Conservation (phyloP, 2,888 invertebrate species). For the Octonoba sinensis region DNA sequence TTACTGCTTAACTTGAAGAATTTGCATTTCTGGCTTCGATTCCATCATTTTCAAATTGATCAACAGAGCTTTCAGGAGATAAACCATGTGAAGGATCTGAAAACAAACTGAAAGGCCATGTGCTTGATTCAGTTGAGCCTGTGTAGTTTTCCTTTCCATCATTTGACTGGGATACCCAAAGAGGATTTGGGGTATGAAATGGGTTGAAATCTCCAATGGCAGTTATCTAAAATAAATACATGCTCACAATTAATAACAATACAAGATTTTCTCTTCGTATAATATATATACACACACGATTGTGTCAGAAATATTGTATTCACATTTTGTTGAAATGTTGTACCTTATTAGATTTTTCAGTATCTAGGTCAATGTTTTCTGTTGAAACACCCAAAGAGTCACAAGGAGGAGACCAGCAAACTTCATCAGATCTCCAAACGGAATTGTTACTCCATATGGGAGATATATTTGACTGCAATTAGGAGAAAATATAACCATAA, state of each 20-base stretch:
- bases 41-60: conserved; percentile 1
- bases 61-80: conserved; percentile 11
- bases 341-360: conserved; percentile 41
- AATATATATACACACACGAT: too few species aligned
- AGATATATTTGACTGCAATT: conserved; percentile 12
- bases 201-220: conserved; percentile 43
- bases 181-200: conserved; percentile 53
- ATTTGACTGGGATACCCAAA: conserved; percentile 44
- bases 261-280: too few species aligned
- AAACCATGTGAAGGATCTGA: conserved; percentile 41
- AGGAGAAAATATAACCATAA: not conserved
- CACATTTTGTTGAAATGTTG: not conserved
- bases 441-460: conserved; percentile 28
- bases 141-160: conserved; percentile 32
- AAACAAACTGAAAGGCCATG: conserved; percentile 61
- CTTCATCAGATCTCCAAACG: conserved; percentile 25
- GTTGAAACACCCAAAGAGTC: conserved; percentile 1
- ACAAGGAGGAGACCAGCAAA: conserved; percentile 35
- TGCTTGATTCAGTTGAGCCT: conserved; percentile 22
- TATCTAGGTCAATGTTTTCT: conserved; percentile 6
- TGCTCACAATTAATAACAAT: too few species aligned
- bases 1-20: too few species aligned
- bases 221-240: conserved; percentile 21
- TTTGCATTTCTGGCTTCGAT: too few species aligned
- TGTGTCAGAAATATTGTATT: not conserved